Evolutionary conservation across 1,140 invertebrate species (phyloP).

Genomic region (Brachionus paranguensis): DNA sequence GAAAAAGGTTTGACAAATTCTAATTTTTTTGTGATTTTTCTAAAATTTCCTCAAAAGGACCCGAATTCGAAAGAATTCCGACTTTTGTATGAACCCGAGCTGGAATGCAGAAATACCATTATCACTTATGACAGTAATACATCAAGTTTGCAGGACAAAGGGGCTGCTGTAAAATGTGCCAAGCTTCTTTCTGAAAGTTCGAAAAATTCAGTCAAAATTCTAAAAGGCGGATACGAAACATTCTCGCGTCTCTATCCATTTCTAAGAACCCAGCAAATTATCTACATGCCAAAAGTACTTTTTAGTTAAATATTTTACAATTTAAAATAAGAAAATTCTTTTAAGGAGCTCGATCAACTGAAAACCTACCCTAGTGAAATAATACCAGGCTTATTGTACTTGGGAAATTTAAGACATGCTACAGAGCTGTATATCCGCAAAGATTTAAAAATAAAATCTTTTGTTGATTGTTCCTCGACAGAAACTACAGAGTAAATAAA

Average conservation of each 20-base stretch:
- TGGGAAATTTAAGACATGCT: constrained; percentile 52
- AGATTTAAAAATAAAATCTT: constrained; percentile 53
- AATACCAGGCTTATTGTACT: constrained; percentile 49
- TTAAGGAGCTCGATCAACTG: constrained; percentile 51
- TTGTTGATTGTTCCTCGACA: constrained; percentile 51
- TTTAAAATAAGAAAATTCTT: not conserved
- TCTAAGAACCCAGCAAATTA: constrained; percentile 54
- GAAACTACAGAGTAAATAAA: constrained; percentile 48
- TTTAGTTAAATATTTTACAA: not conserved
- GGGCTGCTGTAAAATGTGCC: constrained; percentile 46
- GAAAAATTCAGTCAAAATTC: constrained; percentile 49
- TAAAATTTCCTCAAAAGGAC: constrained; percentile 36
- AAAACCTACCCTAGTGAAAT: constrained; percentile 54
- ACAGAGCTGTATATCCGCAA: constrained; percentile 52
- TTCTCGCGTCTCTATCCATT: constrained; percentile 56
- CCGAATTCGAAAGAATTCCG: constrained; percentile 49
- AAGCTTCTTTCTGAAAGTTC: constrained; percentile 48
- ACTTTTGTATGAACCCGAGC: constrained; percentile 52
- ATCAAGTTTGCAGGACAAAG: constrained; percentile 42
- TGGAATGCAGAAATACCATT: constrained; percentile 53
- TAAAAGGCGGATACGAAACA: constrained; percentile 54
- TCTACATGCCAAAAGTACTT: constrained; percentile 48
- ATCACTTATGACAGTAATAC: constrained; percentile 55
- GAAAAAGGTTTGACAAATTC: constrained; percentile 45
- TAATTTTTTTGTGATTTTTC: not conserved